Base-by-base conservation (phyloP, 1,140 invertebrate genomes). In the Leucophenga varia region DNA sequence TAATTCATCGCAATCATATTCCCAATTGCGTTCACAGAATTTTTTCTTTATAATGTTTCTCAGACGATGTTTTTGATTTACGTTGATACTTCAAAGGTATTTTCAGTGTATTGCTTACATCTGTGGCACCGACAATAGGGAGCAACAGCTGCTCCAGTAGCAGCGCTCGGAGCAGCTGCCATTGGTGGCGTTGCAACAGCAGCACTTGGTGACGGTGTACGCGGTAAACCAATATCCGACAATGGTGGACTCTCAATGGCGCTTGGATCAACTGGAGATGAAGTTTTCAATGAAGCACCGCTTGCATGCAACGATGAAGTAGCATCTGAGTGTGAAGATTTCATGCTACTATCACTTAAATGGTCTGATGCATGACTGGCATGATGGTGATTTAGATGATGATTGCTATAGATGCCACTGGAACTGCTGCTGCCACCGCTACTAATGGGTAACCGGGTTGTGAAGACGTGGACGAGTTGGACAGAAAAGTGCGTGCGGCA, bases 41-140 rank as follows among this genome's bases (percentile, higher is more conserved):
- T 88, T 88, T 72, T 88, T 88, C 55, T 88, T 2, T 88, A 59
- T 86, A 88, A 61, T 88, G 86, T 57, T 85, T 82, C 32, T 82
- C 77, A n/a, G 75, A 76, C 18, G 76, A 73, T 20, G 67, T 77
- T 42, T 83, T 81, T n/a, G 79, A 78, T 53, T 83, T 81, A 4
- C 84, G 77, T 56, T 85, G 82, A 55, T 85, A 86, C 55, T 85
- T 84, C 3, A 84, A 56, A 9, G 83, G 79, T 38, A 75, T 75
- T 44, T 57, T 60, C 1, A 60, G 9, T 49, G 53, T 42, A 54
- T 16, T 35, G n/a, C n/a, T n/a, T 51, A 32, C 17, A n/a, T n/a
- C n/a, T n/a, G n/a, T n/a, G n/a, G n/a, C 21, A 14, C 6, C 21
- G 12, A n/a, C 21, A 41, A 12, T 17, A 3, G n/a, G 5, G 2